Evolutionary conservation across 2,797 vertebrate genomes (phyloP), one percentile per base, ranked within the genome.

Genomic region (Amphiprion clarkii): DNA sequence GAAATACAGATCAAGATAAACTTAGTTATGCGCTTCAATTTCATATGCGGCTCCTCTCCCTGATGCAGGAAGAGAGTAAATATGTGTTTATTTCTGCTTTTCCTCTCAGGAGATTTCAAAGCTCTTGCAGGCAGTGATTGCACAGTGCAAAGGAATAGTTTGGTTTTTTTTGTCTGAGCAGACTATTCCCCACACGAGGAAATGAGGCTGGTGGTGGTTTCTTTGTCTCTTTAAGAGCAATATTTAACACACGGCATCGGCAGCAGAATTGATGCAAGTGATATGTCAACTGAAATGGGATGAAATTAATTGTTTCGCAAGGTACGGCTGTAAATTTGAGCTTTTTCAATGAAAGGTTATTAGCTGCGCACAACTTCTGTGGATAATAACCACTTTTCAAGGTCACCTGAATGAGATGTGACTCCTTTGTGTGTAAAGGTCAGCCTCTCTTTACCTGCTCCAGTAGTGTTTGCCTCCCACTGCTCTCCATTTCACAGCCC

Each of bases 1-100:
- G 67, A 85, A 84, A 87, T 71, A 75, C 67, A 77, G 74, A 87
- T 88, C 62, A 76, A 79, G 67, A 78, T 71, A 44, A 68, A 77
- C 39, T 61, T 72, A 68, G 61, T 84, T 71, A 81, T 64, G 53
- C 21, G 7, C 42, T 74, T 65, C 73, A 54, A 48, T 87, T 83
- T 83, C 13, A 40, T 51, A 67, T 83, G 69, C 46, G 23, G 64
- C 74, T 58, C 51, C 51, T 17, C 54, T 62, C 71, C 69, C 74
- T 70, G 54, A 75, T 69, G 75, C 53, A 8, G 33, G 25, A 64
- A 67, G 8, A 73, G 27, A 82, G 46, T 83, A 85, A 86, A 87
- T 81, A 61, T 83, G 53, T 76, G 44, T 59, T 79, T 75, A 59
- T 76, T 81, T 81, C 58, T 40, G 16, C 31, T 57, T 70, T 71